Base-by-base conservation (phyloP, 2,113 vertebrate genomes). In the Gracilinanus agilis region DNA sequence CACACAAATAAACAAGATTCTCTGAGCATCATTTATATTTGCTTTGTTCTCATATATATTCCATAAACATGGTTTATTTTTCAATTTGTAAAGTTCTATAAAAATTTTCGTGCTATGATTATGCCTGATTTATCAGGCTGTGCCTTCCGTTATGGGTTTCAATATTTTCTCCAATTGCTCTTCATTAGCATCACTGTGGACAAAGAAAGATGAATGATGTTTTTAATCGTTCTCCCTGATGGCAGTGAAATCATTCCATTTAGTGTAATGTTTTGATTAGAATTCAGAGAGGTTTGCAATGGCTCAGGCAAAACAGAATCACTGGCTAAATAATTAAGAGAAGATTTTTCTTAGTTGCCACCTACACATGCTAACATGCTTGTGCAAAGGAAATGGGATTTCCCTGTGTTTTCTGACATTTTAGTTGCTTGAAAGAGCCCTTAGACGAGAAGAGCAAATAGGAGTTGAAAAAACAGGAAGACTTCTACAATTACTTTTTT, bases 41-140 rank as follows among this genome's bases (percentile, higher is more conserved):
- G 23, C 5, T 16, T 44, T 75, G 24, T 89, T 89, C 44, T 23
- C 34, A n/a, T 75, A n/a, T n/a, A 23, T 9, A 40, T 9, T 23
- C 19, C 19, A 40, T 40, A 40, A 83, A n/a, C 19, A 83, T 40
- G n/a, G 55, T 92, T 27, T 89, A 16, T 88, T 21, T 96, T 90
- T 24, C 89, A 44, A n/a, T 94, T 95, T 96, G 53, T 25, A 94
- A 95, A 93, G 56, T 56, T 56, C 9, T 96, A 34, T 29, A 44
- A 19, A 94, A 93, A 2, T 90, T 44, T 55, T 24, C 90, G 40
- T 90, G 61, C 55, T 94, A 54, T 95, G 95, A 90, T 44, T 75
- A 21, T 23, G 67, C 21, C 3, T 89, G 24, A 93, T 55, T 96
- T 92, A 44, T 54, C 54, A n/a, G 7, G 13, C 34, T 49, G 53